A percentile compares a stretch with the other conserved stretches of the same genome.
Evolutionary conservation across 2,888 invertebrate species (phyloP).

Genomic region (Hydropsyche betteni): DNA sequence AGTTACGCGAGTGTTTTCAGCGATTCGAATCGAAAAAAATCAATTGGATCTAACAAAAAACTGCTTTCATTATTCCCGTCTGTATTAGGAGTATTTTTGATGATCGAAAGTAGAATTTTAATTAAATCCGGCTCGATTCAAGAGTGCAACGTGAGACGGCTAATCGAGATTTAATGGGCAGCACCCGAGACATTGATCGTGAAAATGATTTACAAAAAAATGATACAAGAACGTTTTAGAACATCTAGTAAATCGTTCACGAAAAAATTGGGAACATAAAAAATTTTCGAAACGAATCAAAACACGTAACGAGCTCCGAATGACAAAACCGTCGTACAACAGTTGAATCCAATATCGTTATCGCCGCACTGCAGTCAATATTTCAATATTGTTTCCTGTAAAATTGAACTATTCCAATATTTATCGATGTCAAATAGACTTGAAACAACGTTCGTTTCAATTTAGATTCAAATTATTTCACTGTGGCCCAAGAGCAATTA

Average conservation of each 20-base stretch:
- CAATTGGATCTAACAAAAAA: background rate
- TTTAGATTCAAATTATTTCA: too few species aligned
- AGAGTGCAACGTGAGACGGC: background rate
- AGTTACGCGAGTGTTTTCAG: too few species aligned
- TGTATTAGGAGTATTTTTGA: background rate
- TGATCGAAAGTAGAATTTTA: background rate
- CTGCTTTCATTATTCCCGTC: background rate
- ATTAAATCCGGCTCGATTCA: background rate
- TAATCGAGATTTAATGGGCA: background rate
- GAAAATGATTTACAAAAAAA: conserved; percentile 17
- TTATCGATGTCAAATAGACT: too few species aligned
- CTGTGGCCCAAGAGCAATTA: background rate
- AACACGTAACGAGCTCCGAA: background rate
- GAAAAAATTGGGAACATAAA: background rate
- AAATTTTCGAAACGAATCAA: background rate
- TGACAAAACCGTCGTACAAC: background rate
- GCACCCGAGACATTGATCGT: background rate
- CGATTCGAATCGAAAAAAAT: too few species aligned
- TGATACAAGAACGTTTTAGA: background rate
- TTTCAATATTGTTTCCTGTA: too few species aligned
- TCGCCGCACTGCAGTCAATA: background rate
- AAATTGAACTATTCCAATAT: too few species aligned
- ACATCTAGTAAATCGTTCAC: background rate
- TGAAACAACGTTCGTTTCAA: too few species aligned
- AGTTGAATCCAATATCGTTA: conserved; percentile 1